Evolutionary conservation across 2,113 vertebrate genomes (phyloP).

Genomic region (Craseonycteris thonglongyai): DNA sequence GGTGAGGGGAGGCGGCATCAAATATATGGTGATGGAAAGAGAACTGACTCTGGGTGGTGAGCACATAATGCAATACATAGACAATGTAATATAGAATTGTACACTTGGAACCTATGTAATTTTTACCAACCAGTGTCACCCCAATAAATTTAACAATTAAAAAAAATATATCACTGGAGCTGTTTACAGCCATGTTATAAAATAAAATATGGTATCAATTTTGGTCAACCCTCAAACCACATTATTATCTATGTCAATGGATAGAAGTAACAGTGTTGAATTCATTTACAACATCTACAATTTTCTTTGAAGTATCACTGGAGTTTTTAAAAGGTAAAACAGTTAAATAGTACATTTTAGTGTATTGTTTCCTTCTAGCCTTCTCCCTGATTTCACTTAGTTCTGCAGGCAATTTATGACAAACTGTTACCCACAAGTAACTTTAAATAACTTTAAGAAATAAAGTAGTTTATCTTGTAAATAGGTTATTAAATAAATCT

Average conservation of each 20-base stretch:
- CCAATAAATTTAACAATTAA: no score
- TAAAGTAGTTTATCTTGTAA: not conserved
- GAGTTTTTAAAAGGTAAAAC: not conserved
- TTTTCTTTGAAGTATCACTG: not conserved
- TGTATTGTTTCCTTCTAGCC: not conserved
- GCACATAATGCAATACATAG: no score
- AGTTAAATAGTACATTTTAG: not conserved
- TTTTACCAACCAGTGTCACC: no score
- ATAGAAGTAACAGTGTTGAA: not conserved
- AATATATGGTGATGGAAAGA: no score
- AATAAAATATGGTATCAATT: not conserved
- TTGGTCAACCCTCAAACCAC: not conserved
- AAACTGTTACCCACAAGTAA: not conserved
- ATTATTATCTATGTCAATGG: not conserved
- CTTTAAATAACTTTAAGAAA: not conserved
- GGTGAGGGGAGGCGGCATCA: no score
- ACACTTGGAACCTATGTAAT: no score
- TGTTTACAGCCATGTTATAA: not conserved
- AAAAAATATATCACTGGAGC: not conserved
- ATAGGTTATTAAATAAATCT: not conserved
- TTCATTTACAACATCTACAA: not conserved
- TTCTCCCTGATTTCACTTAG: not conserved
- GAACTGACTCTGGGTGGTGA: no score
- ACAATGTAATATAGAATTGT: no score
- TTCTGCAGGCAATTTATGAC: not conserved